phyloP scores from a whole-genome alignment of 2,888 invertebrate species.

The Chloroclystis v-ata region DNA sequence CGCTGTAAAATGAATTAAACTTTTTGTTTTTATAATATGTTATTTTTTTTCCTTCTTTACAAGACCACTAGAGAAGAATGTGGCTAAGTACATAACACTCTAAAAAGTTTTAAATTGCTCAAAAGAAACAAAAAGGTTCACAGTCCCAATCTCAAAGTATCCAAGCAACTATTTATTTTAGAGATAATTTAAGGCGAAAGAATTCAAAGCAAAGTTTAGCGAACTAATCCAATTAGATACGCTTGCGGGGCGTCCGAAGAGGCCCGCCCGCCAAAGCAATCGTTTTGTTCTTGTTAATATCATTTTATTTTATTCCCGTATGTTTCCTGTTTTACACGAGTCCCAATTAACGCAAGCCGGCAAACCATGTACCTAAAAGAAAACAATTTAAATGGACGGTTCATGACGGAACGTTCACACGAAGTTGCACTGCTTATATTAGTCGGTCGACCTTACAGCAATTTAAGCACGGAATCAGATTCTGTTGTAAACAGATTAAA shows the following conservation, averaged over 20 bases:
- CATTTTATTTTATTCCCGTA: slow-evolving; percentile 24
- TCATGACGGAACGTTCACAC: slow-evolving; percentile 10
- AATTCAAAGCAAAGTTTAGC: slow-evolving; percentile 55
- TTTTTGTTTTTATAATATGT: too few relatives aligned
- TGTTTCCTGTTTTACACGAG: slow-evolving; percentile 20
- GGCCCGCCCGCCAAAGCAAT: slow-evolving; percentile 28
- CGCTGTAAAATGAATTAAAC: too few relatives aligned
- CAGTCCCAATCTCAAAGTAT: slow-evolving; percentile 9
- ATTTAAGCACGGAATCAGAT: too few relatives aligned
- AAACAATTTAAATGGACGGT: slow-evolving; percentile 17
- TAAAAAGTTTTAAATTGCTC: neutral
- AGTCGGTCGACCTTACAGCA: neutral
- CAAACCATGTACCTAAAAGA: slow-evolving; percentile 16
- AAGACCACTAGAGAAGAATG: too few relatives aligned
- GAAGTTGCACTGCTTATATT: slow-evolving; percentile 2
- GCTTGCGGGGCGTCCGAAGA: slow-evolving; percentile 27
- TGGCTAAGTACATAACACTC: too few relatives aligned
- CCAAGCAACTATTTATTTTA: slow-evolving; percentile 30
- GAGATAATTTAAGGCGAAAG: slow-evolving; percentile 46
- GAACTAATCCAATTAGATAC: slow-evolving; percentile 67
- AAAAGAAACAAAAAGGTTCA: neutral
- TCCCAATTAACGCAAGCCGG: slow-evolving; percentile 21
- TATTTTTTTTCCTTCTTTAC: too few relatives aligned
- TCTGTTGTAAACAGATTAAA: too few relatives aligned
- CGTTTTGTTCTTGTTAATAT: slow-evolving; percentile 35